Evolutionary conservation across 1,140 invertebrate species (phyloP).

Genomic region (Apis florea): DNA sequence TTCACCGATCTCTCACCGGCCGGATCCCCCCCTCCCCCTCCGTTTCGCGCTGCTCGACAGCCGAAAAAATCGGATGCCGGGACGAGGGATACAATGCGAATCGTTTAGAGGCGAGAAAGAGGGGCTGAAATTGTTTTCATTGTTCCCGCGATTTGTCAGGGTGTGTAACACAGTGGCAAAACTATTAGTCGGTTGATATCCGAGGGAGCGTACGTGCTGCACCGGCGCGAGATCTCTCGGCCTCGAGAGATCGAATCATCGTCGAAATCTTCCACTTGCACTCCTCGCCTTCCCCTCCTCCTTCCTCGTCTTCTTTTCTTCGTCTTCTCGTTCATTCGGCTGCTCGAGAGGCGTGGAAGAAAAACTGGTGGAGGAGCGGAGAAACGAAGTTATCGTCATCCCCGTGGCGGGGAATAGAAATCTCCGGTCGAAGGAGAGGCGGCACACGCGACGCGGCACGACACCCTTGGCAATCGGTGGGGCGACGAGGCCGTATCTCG

Average conservation of each 20-base stretch:
- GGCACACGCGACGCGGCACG: neutral
- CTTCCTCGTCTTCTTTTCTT: no score
- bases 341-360: neutral
- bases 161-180: conserved; percentile 79
- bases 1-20: conserved; percentile 44
- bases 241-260: neutral
- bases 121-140: conserved; percentile 77
- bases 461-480: neutral
- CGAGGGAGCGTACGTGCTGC: neutral
- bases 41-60: conserved; percentile 19
- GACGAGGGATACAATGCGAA: conserved; percentile 70
- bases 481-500: conserved; percentile 43
- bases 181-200: conserved; percentile 71
- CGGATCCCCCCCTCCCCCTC: neutral
- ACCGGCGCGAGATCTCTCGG: neutral
- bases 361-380: neutral
- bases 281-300: neutral
- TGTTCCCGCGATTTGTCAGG: conserved; percentile 78
- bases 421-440: neutral
- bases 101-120: conserved; percentile 66
- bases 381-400: neutral
- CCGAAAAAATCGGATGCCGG: conserved; percentile 54
- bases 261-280: no score
- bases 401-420: no score
- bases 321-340: neutral